Conservation (phyloP, 2,888 invertebrate species). For the Mesorhabditis sp. region DNA sequence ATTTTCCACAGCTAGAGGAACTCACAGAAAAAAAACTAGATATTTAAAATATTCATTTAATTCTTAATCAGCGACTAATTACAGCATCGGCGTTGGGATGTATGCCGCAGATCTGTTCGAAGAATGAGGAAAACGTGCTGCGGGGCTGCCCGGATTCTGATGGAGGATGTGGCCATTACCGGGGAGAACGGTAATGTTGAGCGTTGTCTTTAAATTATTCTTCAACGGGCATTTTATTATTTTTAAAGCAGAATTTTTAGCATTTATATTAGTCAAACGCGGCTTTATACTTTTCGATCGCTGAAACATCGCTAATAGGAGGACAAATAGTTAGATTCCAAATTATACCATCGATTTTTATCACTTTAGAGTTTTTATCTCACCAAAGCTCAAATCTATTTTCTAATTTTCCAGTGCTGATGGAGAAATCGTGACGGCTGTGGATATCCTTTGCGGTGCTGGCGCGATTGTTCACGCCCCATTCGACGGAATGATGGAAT, state of each 20-base stretch:
- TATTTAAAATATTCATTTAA: not conserved
- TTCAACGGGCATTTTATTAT: not conserved
- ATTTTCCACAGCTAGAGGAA: too few species aligned
- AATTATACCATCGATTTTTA: not conserved
- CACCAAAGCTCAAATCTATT: not conserved
- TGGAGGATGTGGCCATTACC: conserved; percentile 46
- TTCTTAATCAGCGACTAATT: not conserved
- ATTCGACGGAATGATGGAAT: conserved; percentile 50
- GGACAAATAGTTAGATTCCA: not conserved
- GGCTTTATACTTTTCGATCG: too few species aligned
- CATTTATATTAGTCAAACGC: too few species aligned
- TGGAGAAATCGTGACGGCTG: conserved; percentile 37
- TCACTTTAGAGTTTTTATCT: not conserved
- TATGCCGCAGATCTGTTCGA: conserved; percentile 44
- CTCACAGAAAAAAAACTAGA: too few species aligned
- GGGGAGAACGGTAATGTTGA: conserved; percentile 35
- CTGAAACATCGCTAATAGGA: too few species aligned
- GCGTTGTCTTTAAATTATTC: not conserved
- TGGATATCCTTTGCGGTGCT: conserved; percentile 31
- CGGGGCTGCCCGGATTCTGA: conserved; percentile 45
- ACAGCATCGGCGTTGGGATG: conserved; percentile 34
- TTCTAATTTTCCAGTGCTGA: conserved; percentile 25
- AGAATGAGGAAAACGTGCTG: conserved; percentile 39
- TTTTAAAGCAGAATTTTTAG: not conserved
- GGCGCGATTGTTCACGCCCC: conserved; percentile 40